Percentiles rank a stretch among this genome's conserved stretches.
Conservation (phyloP, 2,888 invertebrate genomes). For the Ernsta delagoae region DNA sequence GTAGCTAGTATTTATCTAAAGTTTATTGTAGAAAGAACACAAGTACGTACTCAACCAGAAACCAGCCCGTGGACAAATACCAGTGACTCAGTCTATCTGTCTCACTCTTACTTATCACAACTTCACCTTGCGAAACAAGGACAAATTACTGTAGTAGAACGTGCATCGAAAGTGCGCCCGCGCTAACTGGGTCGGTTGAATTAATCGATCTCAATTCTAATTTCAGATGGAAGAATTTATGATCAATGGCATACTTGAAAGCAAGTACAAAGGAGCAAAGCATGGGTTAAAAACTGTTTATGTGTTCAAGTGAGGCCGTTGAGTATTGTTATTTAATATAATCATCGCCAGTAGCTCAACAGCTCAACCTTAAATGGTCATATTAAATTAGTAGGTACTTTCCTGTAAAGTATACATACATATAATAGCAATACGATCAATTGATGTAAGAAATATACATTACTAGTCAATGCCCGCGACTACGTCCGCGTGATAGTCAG, state of each 20-base stretch:
- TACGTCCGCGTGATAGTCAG: too few species aligned
- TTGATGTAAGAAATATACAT: too few species aligned
- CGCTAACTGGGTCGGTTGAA: conserved; percentile 43
- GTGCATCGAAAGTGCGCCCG: conserved; percentile 39
- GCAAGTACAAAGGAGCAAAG: too few species aligned
- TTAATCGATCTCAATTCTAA: conserved; percentile 44
- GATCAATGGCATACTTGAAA: conserved; percentile 49
- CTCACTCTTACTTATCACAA: conserved; percentile 28
- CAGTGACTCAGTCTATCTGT: conserved; percentile 27
- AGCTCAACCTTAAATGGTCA: too few species aligned
- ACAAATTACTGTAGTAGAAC: conserved; percentile 28
- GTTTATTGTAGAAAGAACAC: neutral
- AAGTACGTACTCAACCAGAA: conserved; percentile 5
- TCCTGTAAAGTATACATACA: too few species aligned
- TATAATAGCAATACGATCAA: too few species aligned
- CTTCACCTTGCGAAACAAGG: conserved; percentile 35
- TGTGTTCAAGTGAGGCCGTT: too few species aligned
- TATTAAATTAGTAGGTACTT: too few species aligned
- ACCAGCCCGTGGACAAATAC: conserved; percentile 24
- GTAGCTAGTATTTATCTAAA: neutral
- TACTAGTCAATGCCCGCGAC: too few species aligned
- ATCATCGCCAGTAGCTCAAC: too few species aligned
- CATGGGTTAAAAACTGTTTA: too few species aligned
- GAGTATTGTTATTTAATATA: too few species aligned
- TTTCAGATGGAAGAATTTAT: conserved; percentile 39